Evolutionary conservation across 2,888 invertebrate species (phyloP), one percentile per base, ranked within the genome.

Genomic region (Drosophila nr. fundita): DNA sequence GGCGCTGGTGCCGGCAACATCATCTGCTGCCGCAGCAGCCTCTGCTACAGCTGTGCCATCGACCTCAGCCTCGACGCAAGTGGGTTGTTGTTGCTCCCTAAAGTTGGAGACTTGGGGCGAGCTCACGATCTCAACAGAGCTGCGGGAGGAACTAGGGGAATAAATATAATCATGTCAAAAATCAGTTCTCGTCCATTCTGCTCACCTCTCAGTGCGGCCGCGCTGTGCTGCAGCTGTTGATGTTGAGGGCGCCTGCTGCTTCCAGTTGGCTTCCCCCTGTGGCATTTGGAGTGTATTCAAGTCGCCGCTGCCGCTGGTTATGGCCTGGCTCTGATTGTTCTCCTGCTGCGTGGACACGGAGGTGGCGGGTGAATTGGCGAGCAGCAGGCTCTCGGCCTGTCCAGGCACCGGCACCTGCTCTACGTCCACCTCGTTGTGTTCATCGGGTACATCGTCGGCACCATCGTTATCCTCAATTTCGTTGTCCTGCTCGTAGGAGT

Each of bases 51-150:
- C 87, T 58, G 68, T 42, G 90, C 66, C 82, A 29, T 83, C 84
- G 1, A 77, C 80, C n/a, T 81, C 83, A 7, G 70, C 57, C 11
- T 68, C 92, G 80, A 60, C 70, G n/a, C 78, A 60, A 2, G 50
- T 57, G 6, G 79, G 61, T 50, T 87, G 85, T n/a, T 96, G 63
- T 42, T 87, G 85, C 24, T 96, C 96, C 66, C 94, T 94, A 87
- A 96, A 96, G 78, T 96, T 94, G 1, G 95, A 94, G 68, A 93
- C 94, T 93, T 96, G 96, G 7, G 98, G 98, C 0, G 98, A 98
- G 92, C 98, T 98, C 42, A 98, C 87, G 18, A 88, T 97, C 52
- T 98, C 98, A 92, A 98, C 97, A 45, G 97, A 97, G 62, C 94
- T 94, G 29, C 8, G 5, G 6, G 76, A 29, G 59, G 42, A 53